Evolutionary conservation across 2,797 vertebrate species (phyloP).

Genomic region (Melanotaenia trifasciata): DNA sequence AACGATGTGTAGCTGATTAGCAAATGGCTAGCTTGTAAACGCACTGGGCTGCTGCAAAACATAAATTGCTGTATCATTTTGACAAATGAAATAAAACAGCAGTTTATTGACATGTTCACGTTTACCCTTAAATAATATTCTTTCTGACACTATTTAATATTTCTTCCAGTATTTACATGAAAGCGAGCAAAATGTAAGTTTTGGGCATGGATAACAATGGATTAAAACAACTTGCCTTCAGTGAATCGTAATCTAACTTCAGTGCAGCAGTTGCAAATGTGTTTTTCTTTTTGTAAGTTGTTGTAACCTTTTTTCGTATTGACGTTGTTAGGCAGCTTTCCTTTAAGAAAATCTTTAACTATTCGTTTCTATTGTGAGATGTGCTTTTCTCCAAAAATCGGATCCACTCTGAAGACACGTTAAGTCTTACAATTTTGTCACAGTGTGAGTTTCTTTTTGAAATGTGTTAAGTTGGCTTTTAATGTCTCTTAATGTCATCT

Average conservation of each 20-base stretch:
- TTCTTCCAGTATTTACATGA: not conserved
- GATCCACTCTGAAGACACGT: not conserved
- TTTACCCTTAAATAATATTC: not conserved
- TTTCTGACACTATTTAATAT: not conserved
- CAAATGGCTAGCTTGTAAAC: slow-evolving; percentile 44
- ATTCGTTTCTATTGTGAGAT: not conserved
- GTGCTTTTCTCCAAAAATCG: not conserved
- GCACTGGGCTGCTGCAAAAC: slow-evolving; percentile 27
- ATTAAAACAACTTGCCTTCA: not conserved
- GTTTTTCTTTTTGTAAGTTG: not conserved
- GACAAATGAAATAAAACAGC: slow-evolving; percentile 16
- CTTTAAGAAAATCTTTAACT: not conserved
- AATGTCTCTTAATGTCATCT: not conserved
- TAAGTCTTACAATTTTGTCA: not conserved
- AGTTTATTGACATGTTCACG: not conserved
- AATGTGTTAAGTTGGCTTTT: not conserved
- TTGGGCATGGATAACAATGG: not conserved
- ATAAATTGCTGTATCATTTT: slow-evolving; percentile 62
- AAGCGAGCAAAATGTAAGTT: not conserved
- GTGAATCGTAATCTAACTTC: not conserved
- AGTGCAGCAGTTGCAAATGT: not conserved
- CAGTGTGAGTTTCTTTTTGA: not conserved
- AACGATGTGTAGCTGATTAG: slow-evolving; percentile 52
- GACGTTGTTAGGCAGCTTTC: not conserved
- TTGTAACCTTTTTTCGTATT: not conserved